Conservation (phyloP, 2,888 invertebrate species). For the Himalopsyche tibetana region DNA sequence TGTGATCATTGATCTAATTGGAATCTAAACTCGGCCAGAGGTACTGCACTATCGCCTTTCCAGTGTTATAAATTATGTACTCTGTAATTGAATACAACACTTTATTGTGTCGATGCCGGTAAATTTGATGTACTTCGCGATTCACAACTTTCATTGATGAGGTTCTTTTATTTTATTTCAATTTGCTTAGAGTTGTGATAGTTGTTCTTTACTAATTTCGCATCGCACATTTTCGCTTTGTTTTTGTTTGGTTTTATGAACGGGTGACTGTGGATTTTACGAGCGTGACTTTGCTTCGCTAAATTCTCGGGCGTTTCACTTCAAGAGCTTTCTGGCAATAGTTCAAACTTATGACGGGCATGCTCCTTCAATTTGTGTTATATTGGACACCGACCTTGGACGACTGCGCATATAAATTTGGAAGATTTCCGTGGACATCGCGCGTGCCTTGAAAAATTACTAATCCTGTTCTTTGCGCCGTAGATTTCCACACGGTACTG, state of each 20-base stretch:
- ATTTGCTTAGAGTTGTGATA: no score
- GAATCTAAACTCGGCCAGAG: background rate
- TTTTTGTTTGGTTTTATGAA: slow-evolving; percentile 36
- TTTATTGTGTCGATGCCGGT: no score
- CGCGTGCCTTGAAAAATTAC: background rate
- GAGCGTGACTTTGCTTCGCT: slow-evolving; percentile 48
- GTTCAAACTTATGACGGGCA: slow-evolving; percentile 41
- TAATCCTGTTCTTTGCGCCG: background rate
- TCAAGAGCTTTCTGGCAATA: slow-evolving; percentile 39
- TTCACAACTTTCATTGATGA: no score
- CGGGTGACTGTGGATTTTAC: slow-evolving; percentile 16
- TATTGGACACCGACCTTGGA: slow-evolving; percentile 43
- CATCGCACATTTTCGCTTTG: background rate
- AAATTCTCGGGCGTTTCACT: slow-evolving; percentile 28
- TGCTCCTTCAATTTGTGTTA: slow-evolving; percentile 34
- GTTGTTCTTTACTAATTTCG: no score
- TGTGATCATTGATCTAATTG: slow-evolving; percentile 17
- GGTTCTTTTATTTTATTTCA: no score
- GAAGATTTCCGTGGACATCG: background rate
- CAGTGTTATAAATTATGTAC: no score
- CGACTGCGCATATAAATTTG: slow-evolving; percentile 45
- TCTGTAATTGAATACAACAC: no score
- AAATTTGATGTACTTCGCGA: no score
- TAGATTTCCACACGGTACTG: no score
- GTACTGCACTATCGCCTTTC: background rate